These are phyloP conservation scores for Cichladusa arquata DNA, from an alignment of 2,113 vertebrate species.

Conservation along the genomic window DNA sequence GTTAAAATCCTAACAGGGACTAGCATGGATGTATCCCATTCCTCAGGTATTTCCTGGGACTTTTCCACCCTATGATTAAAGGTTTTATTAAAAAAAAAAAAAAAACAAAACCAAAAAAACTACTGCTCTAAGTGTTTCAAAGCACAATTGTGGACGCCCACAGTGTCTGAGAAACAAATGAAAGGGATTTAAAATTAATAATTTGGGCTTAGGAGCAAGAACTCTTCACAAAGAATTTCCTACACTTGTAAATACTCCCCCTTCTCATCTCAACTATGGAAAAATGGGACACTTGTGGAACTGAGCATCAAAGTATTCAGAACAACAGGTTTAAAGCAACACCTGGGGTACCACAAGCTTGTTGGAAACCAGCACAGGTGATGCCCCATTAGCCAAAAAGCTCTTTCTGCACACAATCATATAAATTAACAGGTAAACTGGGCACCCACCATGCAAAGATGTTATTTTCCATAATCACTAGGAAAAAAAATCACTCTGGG, in stretches of 20 bases:
- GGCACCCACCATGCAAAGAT: not conserved
- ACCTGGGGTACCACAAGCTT: not conserved
- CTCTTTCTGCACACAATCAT: not conserved
- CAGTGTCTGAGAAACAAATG: not conserved
- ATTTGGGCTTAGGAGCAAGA: not conserved
- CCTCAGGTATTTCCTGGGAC: not conserved
- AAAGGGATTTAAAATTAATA: constrained; percentile 3
- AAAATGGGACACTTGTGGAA: not conserved
- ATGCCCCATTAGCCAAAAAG: not conserved
- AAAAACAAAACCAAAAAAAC: not conserved
- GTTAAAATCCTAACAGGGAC: not conserved
- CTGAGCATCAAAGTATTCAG: not conserved
- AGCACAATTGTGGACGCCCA: not conserved
- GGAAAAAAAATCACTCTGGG: not conserved
- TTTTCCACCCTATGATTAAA: not conserved
- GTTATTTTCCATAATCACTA: not conserved
- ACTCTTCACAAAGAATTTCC: not conserved
- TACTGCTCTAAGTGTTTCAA: not conserved
- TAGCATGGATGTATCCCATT: not conserved
- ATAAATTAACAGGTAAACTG: not conserved
- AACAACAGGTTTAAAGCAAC: not conserved
- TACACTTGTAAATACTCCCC: not conserved
- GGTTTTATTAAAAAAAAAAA: not conserved
- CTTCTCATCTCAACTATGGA: not conserved
- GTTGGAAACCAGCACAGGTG: not conserved